Percentiles rank a stretch among this genome's conserved stretches.
phyloP scores from a whole-genome alignment of 1,140 invertebrate species.

The Coelopa frigida region DNA sequence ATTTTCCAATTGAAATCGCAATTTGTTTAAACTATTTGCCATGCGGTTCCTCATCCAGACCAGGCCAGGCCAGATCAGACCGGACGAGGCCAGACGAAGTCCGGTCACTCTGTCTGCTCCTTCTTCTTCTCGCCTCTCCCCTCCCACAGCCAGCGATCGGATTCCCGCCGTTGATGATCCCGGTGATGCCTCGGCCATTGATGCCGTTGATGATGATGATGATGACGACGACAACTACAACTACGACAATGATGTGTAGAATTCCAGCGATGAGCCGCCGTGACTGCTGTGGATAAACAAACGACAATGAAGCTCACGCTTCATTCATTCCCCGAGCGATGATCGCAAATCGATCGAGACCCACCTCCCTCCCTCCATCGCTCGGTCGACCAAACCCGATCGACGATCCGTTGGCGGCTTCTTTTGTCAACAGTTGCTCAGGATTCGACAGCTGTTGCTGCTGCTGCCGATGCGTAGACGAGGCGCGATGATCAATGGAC shows the following conservation, averaged over 20 bases:
- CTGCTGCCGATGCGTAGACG: not conserved
- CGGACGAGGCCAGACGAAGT: not conserved
- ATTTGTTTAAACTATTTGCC: constrained; percentile 19
- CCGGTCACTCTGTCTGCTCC: constrained; percentile 2
- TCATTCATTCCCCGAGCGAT: too few species aligned
- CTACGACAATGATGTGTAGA: too few species aligned
- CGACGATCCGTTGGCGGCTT: not conserved
- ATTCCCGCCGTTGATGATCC: too few species aligned
- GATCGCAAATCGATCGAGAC: constrained; percentile 8
- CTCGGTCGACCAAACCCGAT: not conserved
- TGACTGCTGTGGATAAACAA: constrained; percentile 8
- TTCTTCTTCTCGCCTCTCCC: constrained; percentile 1
- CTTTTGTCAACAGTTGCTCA: not conserved
- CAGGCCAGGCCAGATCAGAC: not conserved
- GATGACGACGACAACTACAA: not conserved
- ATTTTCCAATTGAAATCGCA: constrained; percentile 18
- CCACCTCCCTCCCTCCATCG: not conserved
- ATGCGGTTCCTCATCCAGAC: constrained; percentile 8
- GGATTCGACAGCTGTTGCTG: not conserved
- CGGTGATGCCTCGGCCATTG: not conserved
- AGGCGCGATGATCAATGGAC: not conserved
- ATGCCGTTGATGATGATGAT: constrained; percentile 2
- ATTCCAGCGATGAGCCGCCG: not conserved
- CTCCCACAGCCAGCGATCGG: not conserved
- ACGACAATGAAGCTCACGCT: constrained; percentile 11